Evolutionary conservation across 2,888 invertebrate species (phyloP), one percentile per base, ranked within the genome.

Genomic region (Agrotis exclamationis): DNA sequence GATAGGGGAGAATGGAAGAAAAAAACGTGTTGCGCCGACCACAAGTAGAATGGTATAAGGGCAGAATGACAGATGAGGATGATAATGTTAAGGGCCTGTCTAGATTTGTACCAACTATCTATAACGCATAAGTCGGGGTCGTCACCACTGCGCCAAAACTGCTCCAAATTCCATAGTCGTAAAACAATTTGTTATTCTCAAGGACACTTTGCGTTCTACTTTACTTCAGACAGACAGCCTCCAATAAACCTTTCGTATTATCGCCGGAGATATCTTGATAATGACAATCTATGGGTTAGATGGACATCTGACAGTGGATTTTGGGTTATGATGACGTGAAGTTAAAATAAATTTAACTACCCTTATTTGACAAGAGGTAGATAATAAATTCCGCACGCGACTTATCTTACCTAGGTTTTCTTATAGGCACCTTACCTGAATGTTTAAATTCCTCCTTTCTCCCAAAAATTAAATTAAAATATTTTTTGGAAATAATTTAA

Each of bases 211-310:
- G 54, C 14, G n/a, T 22, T 28, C 58, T 24, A 70, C 5, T 57
- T 24, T 13, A 20, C 56, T 74, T 51, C 24, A 18, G n/a, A 56
- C 33, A n/a, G 54, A 56, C 48, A 60, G 22, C 5, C 24, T n/a
- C 3, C 48, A 56, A 28, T 58, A 74, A 59, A 68, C 76, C n/a
- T 60, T 44, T 50, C 20, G 14, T 22, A 50, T 76, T 68, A 68
- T 48, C 33, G 18, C 18, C 18, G 60, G n/a, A 60, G 54, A 45
- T 51, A 66, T 33, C 24, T 18, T n/a, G n/a, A 44, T 75, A 45
- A 22, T 48, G 20, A 18, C 5, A 73, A 74, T 57, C 28, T 54
- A 45, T 67, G 54, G 28, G 24, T 67, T 59, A n/a, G 44, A 44
- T n/a, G 16, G 58, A 58, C 45, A 24, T 57, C 7, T 22, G 7